Percentiles rank a stretch among this genome's conserved stretches.
Evolutionary conservation across 2,797 vertebrate genomes (phyloP).

Genomic region (Gadopsis bispinosus): DNA sequence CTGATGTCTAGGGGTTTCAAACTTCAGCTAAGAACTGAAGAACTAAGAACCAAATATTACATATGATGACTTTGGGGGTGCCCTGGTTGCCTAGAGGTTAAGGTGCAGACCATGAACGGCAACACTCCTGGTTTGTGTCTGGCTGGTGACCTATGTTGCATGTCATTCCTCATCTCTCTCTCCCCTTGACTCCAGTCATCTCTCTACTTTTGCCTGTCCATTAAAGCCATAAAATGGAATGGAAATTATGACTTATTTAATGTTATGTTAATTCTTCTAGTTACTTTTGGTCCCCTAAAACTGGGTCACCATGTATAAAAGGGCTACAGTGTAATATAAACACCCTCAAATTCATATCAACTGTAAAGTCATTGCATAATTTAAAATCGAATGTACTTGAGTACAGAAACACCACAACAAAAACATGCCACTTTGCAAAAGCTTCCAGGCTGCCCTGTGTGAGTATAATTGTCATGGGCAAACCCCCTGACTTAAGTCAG

Average conservation of each 20-base stretch:
- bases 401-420: neutral
- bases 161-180: neutral
- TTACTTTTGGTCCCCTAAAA: neutral
- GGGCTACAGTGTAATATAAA: neutral
- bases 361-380: conserved; percentile 2
- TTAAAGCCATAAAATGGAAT: neutral
- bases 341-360: neutral
- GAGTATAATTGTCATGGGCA: neutral
- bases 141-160: neutral
- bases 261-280: neutral
- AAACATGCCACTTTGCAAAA: conserved; percentile 12
- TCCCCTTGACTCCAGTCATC: neutral
- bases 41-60: neutral
- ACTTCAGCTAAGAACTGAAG: neutral
- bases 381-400: neutral
- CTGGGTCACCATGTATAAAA: neutral
- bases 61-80: neutral
- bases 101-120: neutral
- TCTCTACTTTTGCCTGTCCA: neutral
- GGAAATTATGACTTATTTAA: neutral
- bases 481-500: too few species aligned
- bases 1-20: neutral
- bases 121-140: neutral
- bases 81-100: neutral
- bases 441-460: neutral